Evolutionary conservation across 2,797 vertebrate genomes (phyloP).

Genomic region (Nyctibius grandis): DNA sequence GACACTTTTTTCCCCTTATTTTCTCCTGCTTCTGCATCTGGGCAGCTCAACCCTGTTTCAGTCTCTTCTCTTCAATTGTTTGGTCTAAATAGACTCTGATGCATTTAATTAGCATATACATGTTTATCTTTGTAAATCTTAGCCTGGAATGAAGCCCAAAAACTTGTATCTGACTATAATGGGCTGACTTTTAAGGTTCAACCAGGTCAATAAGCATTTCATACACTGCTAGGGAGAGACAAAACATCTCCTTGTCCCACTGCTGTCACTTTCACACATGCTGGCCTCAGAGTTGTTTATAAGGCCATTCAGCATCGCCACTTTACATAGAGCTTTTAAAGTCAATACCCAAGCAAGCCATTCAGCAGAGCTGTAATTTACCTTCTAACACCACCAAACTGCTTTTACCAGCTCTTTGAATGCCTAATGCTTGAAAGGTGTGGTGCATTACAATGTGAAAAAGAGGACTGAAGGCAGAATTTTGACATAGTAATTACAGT

Average conservation of each 20-base stretch:
- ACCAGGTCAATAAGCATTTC: conserved; percentile 8
- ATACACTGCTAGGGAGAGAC: not conserved
- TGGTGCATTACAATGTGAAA: conserved; percentile 9
- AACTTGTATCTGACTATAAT: conserved; percentile 11
- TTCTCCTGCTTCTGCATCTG: not conserved
- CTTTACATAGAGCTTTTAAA: not conserved
- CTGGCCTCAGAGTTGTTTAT: not conserved
- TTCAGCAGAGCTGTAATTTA: not conserved
- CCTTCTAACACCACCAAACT: not conserved
- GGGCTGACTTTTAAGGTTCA: conserved; percentile 10
- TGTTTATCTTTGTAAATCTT: conserved; percentile 17
- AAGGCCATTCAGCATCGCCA: not conserved
- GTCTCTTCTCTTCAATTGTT: conserved; percentile 7
- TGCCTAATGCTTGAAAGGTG: conserved; percentile 11
- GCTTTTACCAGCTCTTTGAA: conserved; percentile 15
- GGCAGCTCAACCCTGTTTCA: not conserved
- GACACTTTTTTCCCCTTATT: not conserved
- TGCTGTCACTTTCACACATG: not conserved
- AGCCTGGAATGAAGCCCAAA: not conserved
- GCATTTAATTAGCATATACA: not conserved
- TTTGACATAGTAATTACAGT: not conserved
- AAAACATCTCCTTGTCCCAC: conserved; percentile 13
- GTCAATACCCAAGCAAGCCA: not conserved
- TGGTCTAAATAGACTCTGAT: not conserved
- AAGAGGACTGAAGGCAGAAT: conserved; percentile 17